These are phyloP conservation scores for Beris chalybata DNA, from an alignment of 2,888 invertebrate genomes.

Conservation along the genomic window DNA sequence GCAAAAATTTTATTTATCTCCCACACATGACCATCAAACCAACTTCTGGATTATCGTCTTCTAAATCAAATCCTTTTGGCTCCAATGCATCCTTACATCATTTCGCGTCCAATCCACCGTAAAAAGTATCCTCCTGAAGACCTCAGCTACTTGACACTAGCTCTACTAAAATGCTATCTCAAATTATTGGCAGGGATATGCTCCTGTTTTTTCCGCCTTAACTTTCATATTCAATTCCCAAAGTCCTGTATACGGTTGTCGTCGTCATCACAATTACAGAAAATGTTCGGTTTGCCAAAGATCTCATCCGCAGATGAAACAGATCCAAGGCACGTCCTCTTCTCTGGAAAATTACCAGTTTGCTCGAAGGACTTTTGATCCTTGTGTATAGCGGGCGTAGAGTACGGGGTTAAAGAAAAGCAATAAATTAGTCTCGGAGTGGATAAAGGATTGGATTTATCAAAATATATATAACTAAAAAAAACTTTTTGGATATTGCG, in stretches of 20 bases:
- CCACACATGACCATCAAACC: no score
- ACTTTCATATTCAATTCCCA: conserved; percentile 5
- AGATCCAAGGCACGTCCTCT: conserved; percentile 24
- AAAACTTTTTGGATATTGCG: no score
- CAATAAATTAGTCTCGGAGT: conserved; percentile 24
- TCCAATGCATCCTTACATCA: no score
- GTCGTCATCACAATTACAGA: conserved; percentile 22
- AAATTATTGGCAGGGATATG: no score
- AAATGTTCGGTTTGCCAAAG: conserved; percentile 26
- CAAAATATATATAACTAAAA: neutral
- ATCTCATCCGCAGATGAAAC: conserved; percentile 20
- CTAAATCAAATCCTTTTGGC: no score
- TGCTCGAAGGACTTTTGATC: conserved; percentile 15
- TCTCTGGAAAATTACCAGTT: conserved; percentile 22
- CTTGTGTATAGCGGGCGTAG: conserved; percentile 21
- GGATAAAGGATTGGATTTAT: conserved; percentile 31
- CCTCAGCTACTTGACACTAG: no score
- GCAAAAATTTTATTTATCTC: no score
- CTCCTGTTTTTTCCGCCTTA: neutral
- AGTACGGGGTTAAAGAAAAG: conserved; percentile 5
- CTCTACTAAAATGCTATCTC: no score
- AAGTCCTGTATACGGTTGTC: neutral
- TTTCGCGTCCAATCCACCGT: no score
- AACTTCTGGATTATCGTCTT: no score
- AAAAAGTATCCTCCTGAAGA: no score